phyloP scores from a whole-genome alignment of 2,797 vertebrate genomes.

The Sebastes alutus region DNA sequence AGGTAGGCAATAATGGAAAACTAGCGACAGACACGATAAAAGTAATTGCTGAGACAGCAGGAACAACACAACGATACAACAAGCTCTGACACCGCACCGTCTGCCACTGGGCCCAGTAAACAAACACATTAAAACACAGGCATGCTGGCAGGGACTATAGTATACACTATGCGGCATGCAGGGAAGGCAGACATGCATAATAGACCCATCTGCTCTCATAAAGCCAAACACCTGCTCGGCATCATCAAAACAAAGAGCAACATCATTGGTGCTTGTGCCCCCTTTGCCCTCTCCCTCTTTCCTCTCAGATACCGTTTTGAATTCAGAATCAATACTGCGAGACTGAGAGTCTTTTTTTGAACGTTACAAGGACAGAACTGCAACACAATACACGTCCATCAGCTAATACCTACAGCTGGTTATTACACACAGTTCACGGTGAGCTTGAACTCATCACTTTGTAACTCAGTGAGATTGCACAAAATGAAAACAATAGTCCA shows the following conservation, averaged over 20 bases:
- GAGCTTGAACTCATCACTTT: slow-evolving; percentile 9
- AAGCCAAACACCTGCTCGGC: slow-evolving; percentile 71
- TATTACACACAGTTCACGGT: slow-evolving; percentile 1
- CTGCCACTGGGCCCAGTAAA: slow-evolving; percentile 64
- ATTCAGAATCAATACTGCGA: not conserved
- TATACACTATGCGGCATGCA: slow-evolving; percentile 44
- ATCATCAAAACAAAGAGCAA: slow-evolving; percentile 63
- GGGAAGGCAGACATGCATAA: slow-evolving; percentile 62
- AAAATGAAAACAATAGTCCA: slow-evolving; percentile 38
- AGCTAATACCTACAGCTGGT: not conserved
- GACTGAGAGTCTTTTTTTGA: not conserved
- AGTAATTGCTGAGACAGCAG: slow-evolving; percentile 60
- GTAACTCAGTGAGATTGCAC: slow-evolving; percentile 23
- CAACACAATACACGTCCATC: not conserved
- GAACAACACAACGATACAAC: slow-evolving; percentile 46
- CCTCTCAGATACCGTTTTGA: not conserved
- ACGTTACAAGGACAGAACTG: not conserved
- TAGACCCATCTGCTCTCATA: slow-evolving; percentile 70
- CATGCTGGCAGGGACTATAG: slow-evolving; percentile 45
- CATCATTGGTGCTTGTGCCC: slow-evolving; percentile 47
- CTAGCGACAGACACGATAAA: slow-evolving; percentile 13
- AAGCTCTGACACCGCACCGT: slow-evolving; percentile 58
- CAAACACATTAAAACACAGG: slow-evolving; percentile 70
- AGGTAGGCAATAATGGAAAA: slow-evolving; percentile 27
- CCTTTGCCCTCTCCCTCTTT: slow-evolving; percentile 36